Evolutionary conservation across 2,797 vertebrate genomes (phyloP), one percentile per base, ranked within the genome.

Genomic region (Prionace glauca): DNA sequence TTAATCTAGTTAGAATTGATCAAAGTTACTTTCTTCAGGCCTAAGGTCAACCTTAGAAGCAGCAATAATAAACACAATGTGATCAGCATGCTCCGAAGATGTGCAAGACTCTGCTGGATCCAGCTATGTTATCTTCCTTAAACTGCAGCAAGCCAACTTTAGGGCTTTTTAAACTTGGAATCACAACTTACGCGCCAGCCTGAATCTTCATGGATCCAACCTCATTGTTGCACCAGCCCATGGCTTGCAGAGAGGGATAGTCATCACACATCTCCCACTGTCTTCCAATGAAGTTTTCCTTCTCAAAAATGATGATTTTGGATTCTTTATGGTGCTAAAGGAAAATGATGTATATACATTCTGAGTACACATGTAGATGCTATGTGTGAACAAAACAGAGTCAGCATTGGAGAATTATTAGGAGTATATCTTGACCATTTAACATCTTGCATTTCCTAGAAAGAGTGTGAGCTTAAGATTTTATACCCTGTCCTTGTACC

Each of bases 191-290:
- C 98, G 98, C 97, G 94, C 99, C 99, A 0, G 98, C 98, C 96
- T 98, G 98, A 97, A 99, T 97, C 97, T 99, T 98, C 99, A 99
- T 99, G 96, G 99, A 99, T 96, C 99, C 99, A 95, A 99, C 98
- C 98, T 99, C 98, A 0, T 98, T 99, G 98, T 98, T 99, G 96
- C 97, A 97, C 99, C 99, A 99, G 96, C 98, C 99, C 99, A 99
- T 99, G 96, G 98, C 99, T 97, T 99, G 98, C 96, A 99, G 98
- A 95, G 99, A 99, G 96, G 99, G 98, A 97, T 99, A 99, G 97
- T 99, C 99, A 0, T 99, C 99, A 0, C 96, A 97, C 32, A 99
- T 97, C 96, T 99, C 99, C 98, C 99, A 99, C 96, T 99, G 98
- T 95, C 97, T 97, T 71, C 99, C 99, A 95, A 98, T 98, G 97